These are phyloP conservation scores for Gryllus bimaculatus DNA, from an alignment of 1,140 invertebrate genomes.

Conservation along the genomic window DNA sequence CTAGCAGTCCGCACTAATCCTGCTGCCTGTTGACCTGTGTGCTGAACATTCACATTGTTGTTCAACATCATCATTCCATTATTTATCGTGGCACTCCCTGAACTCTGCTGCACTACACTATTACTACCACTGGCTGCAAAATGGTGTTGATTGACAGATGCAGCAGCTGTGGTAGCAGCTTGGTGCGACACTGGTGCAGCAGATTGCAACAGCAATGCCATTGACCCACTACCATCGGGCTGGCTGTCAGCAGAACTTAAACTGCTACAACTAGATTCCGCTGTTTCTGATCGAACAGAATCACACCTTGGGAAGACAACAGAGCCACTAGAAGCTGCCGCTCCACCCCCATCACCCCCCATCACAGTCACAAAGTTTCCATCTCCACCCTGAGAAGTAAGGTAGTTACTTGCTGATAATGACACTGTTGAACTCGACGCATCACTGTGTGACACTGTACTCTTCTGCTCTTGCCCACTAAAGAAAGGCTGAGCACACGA, in stretches of 20 bases:
- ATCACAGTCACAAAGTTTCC: conserved; percentile 23
- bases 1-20: conserved; percentile 15
- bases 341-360: conserved; percentile 22
- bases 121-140: conserved; percentile 5
- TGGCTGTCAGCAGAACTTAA: conserved; percentile 35
- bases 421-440: conserved; percentile 7
- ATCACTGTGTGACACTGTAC: conserved; percentile 2
- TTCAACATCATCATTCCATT: conserved; percentile 18
- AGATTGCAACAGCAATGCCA: conserved; percentile 9
- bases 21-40: conserved; percentile 7
- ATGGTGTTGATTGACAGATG: conserved; percentile 6
- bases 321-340: conserved; percentile 15
- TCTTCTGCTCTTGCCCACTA: conserved; percentile 16
- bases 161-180: neutral
- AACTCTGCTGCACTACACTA: conserved; percentile 9
- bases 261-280: conserved; percentile 39
- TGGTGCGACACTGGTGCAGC: neutral
- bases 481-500: conserved; percentile 17
- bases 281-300: conserved; percentile 37
- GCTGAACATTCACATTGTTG: conserved; percentile 9
- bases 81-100: neutral
- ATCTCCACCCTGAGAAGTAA: conserved; percentile 16
- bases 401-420: conserved; percentile 8
- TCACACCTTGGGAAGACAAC: conserved; percentile 30
- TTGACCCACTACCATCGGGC: conserved; percentile 22